Base-by-base conservation (phyloP, 2,888 invertebrate species). In the Phania funesta region DNA sequence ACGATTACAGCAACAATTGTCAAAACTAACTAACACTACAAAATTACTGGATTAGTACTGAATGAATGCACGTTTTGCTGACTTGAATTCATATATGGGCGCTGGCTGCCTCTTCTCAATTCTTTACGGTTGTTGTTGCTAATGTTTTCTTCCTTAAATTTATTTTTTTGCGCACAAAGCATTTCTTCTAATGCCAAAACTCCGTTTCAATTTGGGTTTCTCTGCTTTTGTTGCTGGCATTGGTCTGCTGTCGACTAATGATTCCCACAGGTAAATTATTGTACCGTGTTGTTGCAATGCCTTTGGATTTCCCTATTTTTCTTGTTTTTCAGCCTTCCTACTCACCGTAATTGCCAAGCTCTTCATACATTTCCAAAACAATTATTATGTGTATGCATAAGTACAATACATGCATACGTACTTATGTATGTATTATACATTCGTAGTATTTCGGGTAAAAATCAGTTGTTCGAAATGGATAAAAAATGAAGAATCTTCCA, bases 91-190 rank as follows among this genome's bases (percentile, higher is more conserved):
- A 13, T 11, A 4, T 13, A 52, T 64, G 70, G 77, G 77, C n/a
- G 77, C 70, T n/a, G n/a, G 77, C 77, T 70, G 70, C 62, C 77
- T 32, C 20, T 68, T 26, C n/a, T 65, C 41, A 6, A 7, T 44
- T 46, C 9, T 22, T 56, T 56, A 26, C 44, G 29, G 38, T 67
- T 76, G 46, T 56, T 48, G 46, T 44, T 67, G 50, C 1, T 5
- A 4, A n/a, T 7, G 3, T 38, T n/a, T 35, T 16, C 46, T 58
- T 32, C 5, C n/a, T 20, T 35, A 5, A 13, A 13, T 32, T 8
- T 6, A 8, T 60, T 26, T 29, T 44, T 18, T 24, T 60, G 38
- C 22, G 26, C 50, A 26, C 24, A 8, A 50, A 35, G 24, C 32
- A 24, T 16, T 50, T 26, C n/a, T 50, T 50, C 32, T n/a, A 54